phyloP scores from a whole-genome alignment of 2,888 invertebrate genomes.

The Theretra japonica region DNA sequence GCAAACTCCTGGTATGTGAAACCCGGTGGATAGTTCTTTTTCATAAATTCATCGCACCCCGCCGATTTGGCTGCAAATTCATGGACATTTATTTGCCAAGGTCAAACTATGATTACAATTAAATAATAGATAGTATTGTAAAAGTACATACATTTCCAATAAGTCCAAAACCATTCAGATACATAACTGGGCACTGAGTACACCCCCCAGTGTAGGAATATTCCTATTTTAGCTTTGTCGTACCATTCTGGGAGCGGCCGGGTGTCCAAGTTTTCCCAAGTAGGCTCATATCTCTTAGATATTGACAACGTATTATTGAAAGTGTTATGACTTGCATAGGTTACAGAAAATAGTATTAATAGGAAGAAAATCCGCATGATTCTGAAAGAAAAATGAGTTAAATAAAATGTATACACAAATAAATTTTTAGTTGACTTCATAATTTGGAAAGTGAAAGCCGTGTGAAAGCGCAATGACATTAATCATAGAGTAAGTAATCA shows the following conservation, averaged over 20 bases:
- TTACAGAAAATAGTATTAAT: constrained; percentile 33
- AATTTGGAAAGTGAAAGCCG: too few relatives aligned
- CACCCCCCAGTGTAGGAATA: constrained; percentile 97
- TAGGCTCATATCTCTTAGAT: constrained; percentile 85
- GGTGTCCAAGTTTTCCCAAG: constrained; percentile 93
- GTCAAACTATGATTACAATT: not conserved
- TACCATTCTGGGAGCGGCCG: constrained; percentile 95
- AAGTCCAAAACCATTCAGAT: constrained; percentile 96
- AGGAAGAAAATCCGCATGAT: constrained; percentile 42
- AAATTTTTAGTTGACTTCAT: not conserved
- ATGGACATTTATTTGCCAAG: not conserved
- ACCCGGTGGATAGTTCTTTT: constrained; percentile 91
- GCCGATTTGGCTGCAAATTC: constrained; percentile 57
- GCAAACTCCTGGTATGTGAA: constrained; percentile 97
- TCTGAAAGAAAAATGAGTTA: constrained; percentile 40
- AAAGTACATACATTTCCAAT: constrained; percentile 87
- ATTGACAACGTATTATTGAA: not conserved
- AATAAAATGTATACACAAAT: not conserved
- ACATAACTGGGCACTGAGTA: constrained; percentile 95
- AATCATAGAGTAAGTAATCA: too few relatives aligned
- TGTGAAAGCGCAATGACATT: not conserved
- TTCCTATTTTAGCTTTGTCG: constrained; percentile 95
- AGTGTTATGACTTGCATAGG: constrained; percentile 33
- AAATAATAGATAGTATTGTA: not conserved
- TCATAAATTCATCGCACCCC: constrained; percentile 89